These are phyloP conservation scores for Invenusta paracnida DNA, from an alignment of 2,888 invertebrate genomes.

Conservation along the genomic window DNA sequence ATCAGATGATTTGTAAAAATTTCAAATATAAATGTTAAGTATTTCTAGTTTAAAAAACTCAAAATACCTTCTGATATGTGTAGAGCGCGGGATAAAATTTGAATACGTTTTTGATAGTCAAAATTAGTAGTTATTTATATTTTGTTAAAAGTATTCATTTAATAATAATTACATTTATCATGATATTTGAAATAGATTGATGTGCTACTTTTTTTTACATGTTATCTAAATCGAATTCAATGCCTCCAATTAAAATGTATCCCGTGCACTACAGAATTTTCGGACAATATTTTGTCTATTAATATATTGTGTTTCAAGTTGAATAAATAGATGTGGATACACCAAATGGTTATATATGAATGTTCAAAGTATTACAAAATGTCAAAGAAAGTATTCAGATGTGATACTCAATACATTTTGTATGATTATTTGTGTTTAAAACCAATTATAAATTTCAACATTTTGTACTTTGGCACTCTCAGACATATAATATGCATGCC, in stretches of 20 bases:
- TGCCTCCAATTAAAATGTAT: background rate
- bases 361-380: too few relatives aligned
- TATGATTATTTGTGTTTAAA: too few relatives aligned
- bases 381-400: too few relatives aligned
- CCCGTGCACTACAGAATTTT: background rate
- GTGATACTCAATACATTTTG: too few relatives aligned
- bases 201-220: background rate
- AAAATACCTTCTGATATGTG: background rate
- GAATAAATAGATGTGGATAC: background rate
- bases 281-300: background rate
- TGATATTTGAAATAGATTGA: background rate
- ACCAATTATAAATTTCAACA: too few relatives aligned
- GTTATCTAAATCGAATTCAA: background rate
- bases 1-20: background rate
- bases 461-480: too few relatives aligned
- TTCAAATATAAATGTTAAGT: too few relatives aligned
- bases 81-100: background rate
- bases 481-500: background rate
- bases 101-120: background rate
- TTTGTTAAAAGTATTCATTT: background rate
- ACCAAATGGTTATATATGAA: background rate
- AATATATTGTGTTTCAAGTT: too few relatives aligned
- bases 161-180: background rate
- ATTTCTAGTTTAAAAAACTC: background rate
- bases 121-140: background rate